phyloP scores from a whole-genome alignment of 2,797 vertebrate species.

The Ptychadena robeensis region DNA sequence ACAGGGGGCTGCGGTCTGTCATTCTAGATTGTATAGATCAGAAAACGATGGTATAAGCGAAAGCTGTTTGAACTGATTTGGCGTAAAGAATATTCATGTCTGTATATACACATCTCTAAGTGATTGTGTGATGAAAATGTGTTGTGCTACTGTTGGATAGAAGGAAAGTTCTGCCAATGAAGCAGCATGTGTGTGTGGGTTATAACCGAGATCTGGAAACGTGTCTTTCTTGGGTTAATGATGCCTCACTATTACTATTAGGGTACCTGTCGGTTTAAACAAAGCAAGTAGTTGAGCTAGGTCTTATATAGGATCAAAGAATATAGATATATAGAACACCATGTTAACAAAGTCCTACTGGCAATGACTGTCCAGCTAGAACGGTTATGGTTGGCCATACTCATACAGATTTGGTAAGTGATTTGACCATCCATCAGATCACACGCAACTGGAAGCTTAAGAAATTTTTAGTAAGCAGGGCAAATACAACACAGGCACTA shows the following conservation, averaged over 20 bases:
- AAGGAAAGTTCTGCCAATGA: constrained; percentile 5
- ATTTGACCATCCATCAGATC: background rate
- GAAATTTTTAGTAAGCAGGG: background rate
- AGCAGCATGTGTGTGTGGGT: background rate
- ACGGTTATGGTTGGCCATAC: background rate
- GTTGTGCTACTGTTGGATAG: background rate
- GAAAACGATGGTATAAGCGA: background rate
- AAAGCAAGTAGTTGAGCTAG: constrained; percentile 4
- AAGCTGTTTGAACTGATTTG: constrained; percentile 2
- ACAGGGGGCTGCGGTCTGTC: background rate
- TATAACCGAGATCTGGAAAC: background rate
- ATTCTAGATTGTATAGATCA: constrained; percentile 3
- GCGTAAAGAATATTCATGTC: background rate
- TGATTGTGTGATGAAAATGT: background rate
- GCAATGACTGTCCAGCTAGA: background rate
- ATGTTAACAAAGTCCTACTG: background rate
- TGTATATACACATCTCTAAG: background rate
- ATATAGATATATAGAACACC: background rate
- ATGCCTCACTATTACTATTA: background rate
- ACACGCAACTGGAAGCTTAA: background rate
- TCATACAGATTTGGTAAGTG: background rate
- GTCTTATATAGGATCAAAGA: no score
- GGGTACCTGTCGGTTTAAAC: background rate
- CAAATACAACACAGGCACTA: background rate
- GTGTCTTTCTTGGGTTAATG: background rate